Evolutionary conservation across 2,888 invertebrate genomes (phyloP), one percentile per base, ranked within the genome.

Genomic region (Polyommatus icarus): DNA sequence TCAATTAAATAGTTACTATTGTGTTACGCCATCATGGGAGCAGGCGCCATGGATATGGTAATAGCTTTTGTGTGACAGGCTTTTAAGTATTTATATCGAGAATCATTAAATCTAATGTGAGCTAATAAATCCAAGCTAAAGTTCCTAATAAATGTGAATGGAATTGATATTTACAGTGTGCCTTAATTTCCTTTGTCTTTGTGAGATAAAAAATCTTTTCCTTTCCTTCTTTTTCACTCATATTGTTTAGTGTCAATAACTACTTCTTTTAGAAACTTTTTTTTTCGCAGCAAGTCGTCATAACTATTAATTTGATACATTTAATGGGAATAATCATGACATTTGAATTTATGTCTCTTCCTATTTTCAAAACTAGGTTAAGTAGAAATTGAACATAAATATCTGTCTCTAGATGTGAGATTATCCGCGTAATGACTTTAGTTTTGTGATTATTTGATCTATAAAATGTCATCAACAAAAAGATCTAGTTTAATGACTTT

Each of bases 1-100:
- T 91, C 88, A 90, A 92, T 92, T 92, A 93, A 89, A 86, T 84
- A 81, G 88, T 87, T 87, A 87, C 88, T 87, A 90, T 91, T 90
- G 89, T 89, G 83, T 93, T 92, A 90, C 90, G 88, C 87, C 89
- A 92, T 82, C 82, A 83, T 85, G 84, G 84, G 88, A 89, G 86
- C 87, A 88, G 88, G 86, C 85, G 84, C 83, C 40, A 40, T 72
- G 20, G 72, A 72, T 71, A 71, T 71, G 72, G n/a, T 72, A 72
- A 72, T 40, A 72, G 72, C 36, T 72, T 20, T 40, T 40, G 36
- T 40, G 18, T 40, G n/a, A 20, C 7, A 40, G 40, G 15, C 32
- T 36, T 10, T 18, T 8, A 12, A 67, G 29, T 15, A 15, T 67
- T 67, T 67, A 10, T 10, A 61, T 32, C 2, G 6, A 29, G 0